These are phyloP conservation scores for Exephanes ischioxanthus DNA, from an alignment of 2,888 invertebrate species.

Conservation along the genomic window DNA sequence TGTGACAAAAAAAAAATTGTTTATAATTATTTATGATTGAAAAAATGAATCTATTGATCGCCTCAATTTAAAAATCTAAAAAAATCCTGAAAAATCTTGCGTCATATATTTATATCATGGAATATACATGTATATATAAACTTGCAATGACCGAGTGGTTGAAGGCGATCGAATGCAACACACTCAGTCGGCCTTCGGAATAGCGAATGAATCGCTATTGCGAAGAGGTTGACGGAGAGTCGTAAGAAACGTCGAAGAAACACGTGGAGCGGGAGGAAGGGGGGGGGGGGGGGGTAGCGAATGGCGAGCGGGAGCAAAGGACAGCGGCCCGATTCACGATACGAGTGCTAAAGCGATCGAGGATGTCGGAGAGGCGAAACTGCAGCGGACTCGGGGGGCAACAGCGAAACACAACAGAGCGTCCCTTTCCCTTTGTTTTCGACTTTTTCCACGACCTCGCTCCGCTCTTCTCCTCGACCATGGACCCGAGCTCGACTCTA, in stretches of 20 bases:
- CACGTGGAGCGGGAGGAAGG: neutral
- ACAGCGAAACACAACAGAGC: slow-evolving; percentile 16
- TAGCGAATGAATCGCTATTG: slow-evolving; percentile 2
- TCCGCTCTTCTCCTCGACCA: slow-evolving; percentile 50
- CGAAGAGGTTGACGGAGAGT: neutral
- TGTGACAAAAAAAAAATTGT: too few species aligned
- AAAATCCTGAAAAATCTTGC: too few species aligned
- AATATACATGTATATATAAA: neutral
- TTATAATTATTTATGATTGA: too few species aligned
- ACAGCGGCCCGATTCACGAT: slow-evolving; percentile 17
- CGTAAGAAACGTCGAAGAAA: neutral
- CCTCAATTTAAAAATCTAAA: too few species aligned
- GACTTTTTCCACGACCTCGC: slow-evolving; percentile 39
- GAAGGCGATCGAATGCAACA: slow-evolving; percentile 30
- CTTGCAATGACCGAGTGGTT: slow-evolving; percentile 17
- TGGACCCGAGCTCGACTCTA: slow-evolving; percentile 33
- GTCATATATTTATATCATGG: too few species aligned
- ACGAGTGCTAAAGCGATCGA: slow-evolving; percentile 24
- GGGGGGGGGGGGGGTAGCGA: neutral
- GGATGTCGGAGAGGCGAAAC: slow-evolving; percentile 8
- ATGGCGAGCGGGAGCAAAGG: slow-evolving; percentile 3
- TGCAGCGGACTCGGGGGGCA: slow-evolving; percentile 9
- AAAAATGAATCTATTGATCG: too few species aligned
- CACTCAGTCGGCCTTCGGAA: slow-evolving; percentile 16
- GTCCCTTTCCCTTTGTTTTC: slow-evolving; percentile 58